Base-by-base conservation (phyloP, 2,888 invertebrate genomes). In the Allacma fusca region DNA sequence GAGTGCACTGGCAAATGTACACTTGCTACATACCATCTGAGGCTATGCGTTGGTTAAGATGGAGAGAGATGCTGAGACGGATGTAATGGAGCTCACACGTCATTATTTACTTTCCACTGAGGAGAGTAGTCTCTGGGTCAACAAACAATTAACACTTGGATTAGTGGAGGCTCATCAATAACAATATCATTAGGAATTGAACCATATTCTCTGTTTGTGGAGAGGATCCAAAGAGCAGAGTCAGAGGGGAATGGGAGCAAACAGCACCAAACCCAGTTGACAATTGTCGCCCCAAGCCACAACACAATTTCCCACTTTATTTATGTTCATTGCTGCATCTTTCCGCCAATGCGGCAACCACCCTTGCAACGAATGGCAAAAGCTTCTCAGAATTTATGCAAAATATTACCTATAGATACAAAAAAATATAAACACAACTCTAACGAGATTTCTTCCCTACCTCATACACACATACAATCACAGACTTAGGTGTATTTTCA, bases 111-210 rank as follows among this genome's bases (percentile, higher is more conserved):
- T 50, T 50, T 50, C 50, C 50, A 50, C 5, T 2, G 50, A 50
- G 50, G 4, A 34, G 34, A 34, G 34, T 4, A 34, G 34, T 34
- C 34, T 34, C 34, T 50, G 50, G 50, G 50, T 50, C 50, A 50
- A 50, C 50, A 50, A 50, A 50, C 50, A 50, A 50, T 50, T 50
- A 50, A 50, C 50, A 50, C 50, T 50, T 50, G 50, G 19, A 50
- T 50, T 50, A 50, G 50, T 50, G 7, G 2, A 50, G n/a, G 50
- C 50, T 50, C 50, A 50, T 50, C 50, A 50, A 50, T 50, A 50
- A 19, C 50, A 50, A 50, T 50, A 50, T 50, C 50, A 50, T 50
- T 50, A 19, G n/a, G 9, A 13, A 13, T 16, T 50, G 9, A 34
- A 34, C 34, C 34, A 34, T 34, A 34, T 4, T 34, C 34, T 34